Evolutionary conservation across 2,797 vertebrate genomes (phyloP), one percentile per base, ranked within the genome.

Genomic region (Australoheros facetus): DNA sequence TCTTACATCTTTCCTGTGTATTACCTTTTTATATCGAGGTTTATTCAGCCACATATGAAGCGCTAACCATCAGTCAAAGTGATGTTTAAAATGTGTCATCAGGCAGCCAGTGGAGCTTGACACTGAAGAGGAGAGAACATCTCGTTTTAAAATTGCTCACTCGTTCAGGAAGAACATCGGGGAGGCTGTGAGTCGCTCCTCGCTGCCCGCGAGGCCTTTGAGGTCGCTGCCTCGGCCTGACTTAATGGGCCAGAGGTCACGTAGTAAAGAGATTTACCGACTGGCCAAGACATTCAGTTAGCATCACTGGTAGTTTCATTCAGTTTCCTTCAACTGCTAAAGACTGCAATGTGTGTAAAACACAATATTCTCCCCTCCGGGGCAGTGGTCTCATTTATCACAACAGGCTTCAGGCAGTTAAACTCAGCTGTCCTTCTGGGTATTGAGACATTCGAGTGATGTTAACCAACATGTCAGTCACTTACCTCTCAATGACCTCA

Each of bases 401-500:
- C 66, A 30, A 69, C 64, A 53, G 77, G 75, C 81, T 86, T 55
- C 39, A 7, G 71, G 77, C 70, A 10, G 78, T 87, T 85, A 54
- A 80, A 69, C 56, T 23, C 4, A 3, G 66, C 83, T 57, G 55
- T 86, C 71, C 55, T 21, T 86, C 81, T 71, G 56, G 42, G 28
- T 75, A 80, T 75, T 69, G 85, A 87, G 73, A 76, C 80, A 7
- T 79, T 62, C 83, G 88, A 88, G 82, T 84, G 88, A 91, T 84
- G 85, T 89, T 79, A 85, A n/a, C 75, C 66, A 62, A 58, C 73
- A 56, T 78, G 87, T 85, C 88, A 57, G 80, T 88, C 78, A 87
- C 85, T 90, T 87, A 83, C 87, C 88, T 84, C 73, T 73, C 82
- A 3, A 6, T 91, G 89, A 94, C 90, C 91, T 89, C 87, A 80